Percentiles rank a stretch among this genome's conserved stretches.
phyloP scores from a whole-genome alignment of 1,140 invertebrate species.

The Pissodes strobi region DNA sequence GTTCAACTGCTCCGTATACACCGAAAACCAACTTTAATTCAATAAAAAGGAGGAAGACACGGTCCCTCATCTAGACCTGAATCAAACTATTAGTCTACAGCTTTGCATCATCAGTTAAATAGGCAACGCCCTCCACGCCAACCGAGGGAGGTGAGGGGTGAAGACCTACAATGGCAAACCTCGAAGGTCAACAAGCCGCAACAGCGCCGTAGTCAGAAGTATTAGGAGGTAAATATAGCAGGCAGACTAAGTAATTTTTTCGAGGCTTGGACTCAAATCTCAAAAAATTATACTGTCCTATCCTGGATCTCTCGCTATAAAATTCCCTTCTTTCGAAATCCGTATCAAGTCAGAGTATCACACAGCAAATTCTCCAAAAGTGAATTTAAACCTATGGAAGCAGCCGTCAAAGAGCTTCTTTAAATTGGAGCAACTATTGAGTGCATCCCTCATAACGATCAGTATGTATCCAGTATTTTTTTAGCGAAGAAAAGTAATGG shows the following conservation, averaged over 20 bases:
- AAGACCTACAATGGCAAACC: not conserved
- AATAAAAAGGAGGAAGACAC: not conserved
- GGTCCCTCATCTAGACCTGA: not conserved
- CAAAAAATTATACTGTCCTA: not conserved
- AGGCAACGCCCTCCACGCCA: not conserved
- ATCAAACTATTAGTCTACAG: too few relatives aligned
- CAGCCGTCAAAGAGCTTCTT: too few relatives aligned
- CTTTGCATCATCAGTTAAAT: too few relatives aligned
- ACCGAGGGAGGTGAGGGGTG: not conserved
- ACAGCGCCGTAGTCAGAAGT: not conserved
- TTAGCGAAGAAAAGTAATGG: slow-evolving; percentile 38
- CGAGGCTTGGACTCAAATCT: not conserved
- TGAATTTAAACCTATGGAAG: too few relatives aligned
- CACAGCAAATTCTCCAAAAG: too few relatives aligned
- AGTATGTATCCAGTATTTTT: too few relatives aligned
- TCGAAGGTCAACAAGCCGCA: not conserved
- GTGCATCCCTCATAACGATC: too few relatives aligned
- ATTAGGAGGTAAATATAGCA: not conserved
- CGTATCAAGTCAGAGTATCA: too few relatives aligned
- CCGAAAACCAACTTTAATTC: not conserved
- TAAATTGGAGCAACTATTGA: too few relatives aligned
- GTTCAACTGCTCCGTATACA: not conserved
- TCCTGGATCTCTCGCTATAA: not conserved
- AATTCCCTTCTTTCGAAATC: not conserved
- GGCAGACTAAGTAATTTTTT: not conserved